Evolutionary conservation across 2,113 vertebrate species (phyloP).

Genomic region (Corvus hawaiiensis): DNA sequence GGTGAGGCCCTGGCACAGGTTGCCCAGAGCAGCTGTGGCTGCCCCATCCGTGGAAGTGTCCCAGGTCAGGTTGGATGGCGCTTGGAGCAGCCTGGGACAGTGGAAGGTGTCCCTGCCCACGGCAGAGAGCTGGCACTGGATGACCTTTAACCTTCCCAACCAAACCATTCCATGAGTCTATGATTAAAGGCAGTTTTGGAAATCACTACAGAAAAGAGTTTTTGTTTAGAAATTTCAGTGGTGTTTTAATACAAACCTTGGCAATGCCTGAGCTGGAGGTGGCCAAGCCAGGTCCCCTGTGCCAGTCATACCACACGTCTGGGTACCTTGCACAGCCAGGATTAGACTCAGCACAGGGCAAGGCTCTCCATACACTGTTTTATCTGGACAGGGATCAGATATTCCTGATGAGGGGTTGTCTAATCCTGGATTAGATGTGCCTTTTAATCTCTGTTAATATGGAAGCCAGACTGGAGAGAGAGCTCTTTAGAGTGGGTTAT

Average conservation of each 20-base stretch:
- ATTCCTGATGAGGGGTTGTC: neutral
- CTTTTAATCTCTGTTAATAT: neutral
- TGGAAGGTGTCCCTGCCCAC: neutral
- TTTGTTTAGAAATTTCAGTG: neutral
- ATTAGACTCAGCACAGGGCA: neutral
- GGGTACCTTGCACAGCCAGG: neutral
- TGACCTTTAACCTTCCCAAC: neutral
- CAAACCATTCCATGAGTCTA: accelerated
- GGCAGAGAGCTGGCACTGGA: too few relatives aligned
- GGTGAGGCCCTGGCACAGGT: accelerated
- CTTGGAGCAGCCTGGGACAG: accelerated
- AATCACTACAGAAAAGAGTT: neutral
- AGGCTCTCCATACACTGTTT: accelerated
- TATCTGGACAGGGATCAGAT: neutral
- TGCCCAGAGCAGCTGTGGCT: neutral
- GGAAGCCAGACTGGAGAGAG: neutral
- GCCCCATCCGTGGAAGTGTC: neutral
- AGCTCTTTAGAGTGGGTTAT: neutral
- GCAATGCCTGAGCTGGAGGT: neutral
- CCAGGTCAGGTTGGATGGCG: accelerated
- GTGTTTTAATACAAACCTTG: neutral
- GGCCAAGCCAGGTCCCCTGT: neutral
- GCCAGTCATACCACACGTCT: accelerated
- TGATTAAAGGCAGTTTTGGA: neutral
- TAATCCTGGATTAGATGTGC: neutral